Percentiles rank a stretch among this genome's conserved stretches.
phyloP scores from a whole-genome alignment of 2,888 invertebrate species.

The Ochropleura leucogaster region DNA sequence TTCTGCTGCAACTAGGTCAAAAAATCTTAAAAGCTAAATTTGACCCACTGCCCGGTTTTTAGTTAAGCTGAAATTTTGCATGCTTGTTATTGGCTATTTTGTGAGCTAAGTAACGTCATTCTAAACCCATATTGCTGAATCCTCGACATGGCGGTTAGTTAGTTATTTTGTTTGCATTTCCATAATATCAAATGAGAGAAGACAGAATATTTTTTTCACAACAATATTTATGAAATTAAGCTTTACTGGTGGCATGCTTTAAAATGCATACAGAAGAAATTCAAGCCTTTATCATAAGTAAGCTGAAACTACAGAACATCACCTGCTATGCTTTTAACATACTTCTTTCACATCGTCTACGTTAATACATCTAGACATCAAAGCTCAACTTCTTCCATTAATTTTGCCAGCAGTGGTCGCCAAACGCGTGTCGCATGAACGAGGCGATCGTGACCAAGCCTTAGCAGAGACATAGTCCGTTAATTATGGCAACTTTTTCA shows the following conservation, averaged over 20 bases:
- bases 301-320: not conserved
- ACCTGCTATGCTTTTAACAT: not conserved
- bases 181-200: not conserved
- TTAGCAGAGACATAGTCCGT: no score
- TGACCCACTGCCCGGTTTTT: no score
- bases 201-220: no score
- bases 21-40: no score
- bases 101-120: not conserved
- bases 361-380: not conserved
- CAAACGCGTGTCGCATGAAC: no score
- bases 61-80: not conserved
- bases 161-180: no score
- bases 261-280: not conserved
- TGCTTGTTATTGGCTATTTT: not conserved
- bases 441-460: no score
- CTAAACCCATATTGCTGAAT: no score
- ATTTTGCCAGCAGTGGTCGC: no score
- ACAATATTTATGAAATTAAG: not conserved
- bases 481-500: not conserved
- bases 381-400: not conserved
- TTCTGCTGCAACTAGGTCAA: no score
- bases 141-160: no score
- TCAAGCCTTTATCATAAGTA: not conserved
- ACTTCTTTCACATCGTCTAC: not conserved
- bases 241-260: not conserved